Evolutionary conservation across 2,888 invertebrate species (phyloP), one percentile per base, ranked within the genome.

Genomic region (Harpalus rubripes): DNA sequence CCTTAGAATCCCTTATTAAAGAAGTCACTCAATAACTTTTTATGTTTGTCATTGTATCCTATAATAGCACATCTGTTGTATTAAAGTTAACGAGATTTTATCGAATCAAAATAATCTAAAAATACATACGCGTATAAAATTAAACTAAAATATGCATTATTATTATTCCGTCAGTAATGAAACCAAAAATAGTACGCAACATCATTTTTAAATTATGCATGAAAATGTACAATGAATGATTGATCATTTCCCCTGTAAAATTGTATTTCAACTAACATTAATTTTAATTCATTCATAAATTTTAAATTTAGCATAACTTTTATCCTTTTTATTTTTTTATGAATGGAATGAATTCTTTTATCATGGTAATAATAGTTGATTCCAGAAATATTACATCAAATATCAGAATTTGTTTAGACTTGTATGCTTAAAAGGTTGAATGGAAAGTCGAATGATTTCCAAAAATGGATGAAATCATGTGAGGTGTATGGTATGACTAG

Each of bases 261-360:
- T 52, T 10, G 44, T 52, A 12, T 12, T 12, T 52, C 44, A 52
- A 52, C 44, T 52, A 1, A 52, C 44, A 52, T 52, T 52, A 52
- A 52, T 12, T 52, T 52, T 52, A 52, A 52, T 52, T 52, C 44
- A 52, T 52, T 52, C 44, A 52, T 52, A 12, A 52, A 52, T 52
- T 52, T 52, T 52, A 52, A 52, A 52, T 12, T 52, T 52, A 12
- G 44, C 44, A 52, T 52, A 52, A 52, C 44, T 52, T 52, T 8
- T 52, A 44, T 10, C 44, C 10, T 44, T 44, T 44, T 3, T 22
- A 32, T 32, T 4, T 32, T 32, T 32, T 32, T 32, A 32, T 32
- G 32, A 32, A 32, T 32, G 32, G 32, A 32, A 32, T 32, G 6
- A 5, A 32, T 32, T 32, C 32, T 32, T 32, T 32, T 32, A 32